These are phyloP conservation scores for Amyelois transitella DNA, from an alignment of 1,140 invertebrate genomes.

Conservation along the genomic window DNA sequence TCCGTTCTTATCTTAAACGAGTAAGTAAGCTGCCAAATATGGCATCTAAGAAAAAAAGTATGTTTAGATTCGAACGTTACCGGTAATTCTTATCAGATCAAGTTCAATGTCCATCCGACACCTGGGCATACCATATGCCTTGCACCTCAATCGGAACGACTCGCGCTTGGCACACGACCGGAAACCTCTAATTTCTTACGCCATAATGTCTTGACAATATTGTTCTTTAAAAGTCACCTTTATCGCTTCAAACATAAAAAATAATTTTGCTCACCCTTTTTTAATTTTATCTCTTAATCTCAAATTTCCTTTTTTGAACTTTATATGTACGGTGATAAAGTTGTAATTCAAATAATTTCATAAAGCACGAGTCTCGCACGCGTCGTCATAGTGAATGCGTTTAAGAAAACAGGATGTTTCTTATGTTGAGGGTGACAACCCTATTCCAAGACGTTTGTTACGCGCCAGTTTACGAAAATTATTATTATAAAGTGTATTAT, in stretches of 20 bases:
- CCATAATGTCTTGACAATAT: neutral
- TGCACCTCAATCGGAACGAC: conserved; percentile 31
- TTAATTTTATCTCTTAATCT: neutral
- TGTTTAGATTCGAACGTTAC: neutral
- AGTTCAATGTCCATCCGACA: conserved; percentile 8
- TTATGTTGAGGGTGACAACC: conserved; percentile 53
- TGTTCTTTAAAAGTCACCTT: neutral
- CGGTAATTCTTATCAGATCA: neutral
- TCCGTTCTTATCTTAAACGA: too few species aligned
- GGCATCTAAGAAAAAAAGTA: too few species aligned
- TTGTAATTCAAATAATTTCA: neutral
- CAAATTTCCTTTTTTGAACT: conserved; percentile 20
- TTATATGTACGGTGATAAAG: neutral
- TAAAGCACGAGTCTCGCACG: conserved; percentile 18
- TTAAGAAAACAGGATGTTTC: conserved; percentile 48
- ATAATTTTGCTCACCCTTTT: neutral
- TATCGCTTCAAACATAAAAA: neutral
- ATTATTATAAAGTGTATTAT: neutral
- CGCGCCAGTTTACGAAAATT: neutral
- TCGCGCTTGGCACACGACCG: conserved; percentile 60
- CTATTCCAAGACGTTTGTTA: conserved; percentile 43
- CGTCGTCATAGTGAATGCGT: conserved; percentile 36
- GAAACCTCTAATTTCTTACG: conserved; percentile 56
- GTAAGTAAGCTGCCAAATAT: too few species aligned
- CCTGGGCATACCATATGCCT: conserved; percentile 18